Evolutionary conservation across 1,140 invertebrate genomes (phyloP).

Genomic region (Brachionus manjavacas): DNA sequence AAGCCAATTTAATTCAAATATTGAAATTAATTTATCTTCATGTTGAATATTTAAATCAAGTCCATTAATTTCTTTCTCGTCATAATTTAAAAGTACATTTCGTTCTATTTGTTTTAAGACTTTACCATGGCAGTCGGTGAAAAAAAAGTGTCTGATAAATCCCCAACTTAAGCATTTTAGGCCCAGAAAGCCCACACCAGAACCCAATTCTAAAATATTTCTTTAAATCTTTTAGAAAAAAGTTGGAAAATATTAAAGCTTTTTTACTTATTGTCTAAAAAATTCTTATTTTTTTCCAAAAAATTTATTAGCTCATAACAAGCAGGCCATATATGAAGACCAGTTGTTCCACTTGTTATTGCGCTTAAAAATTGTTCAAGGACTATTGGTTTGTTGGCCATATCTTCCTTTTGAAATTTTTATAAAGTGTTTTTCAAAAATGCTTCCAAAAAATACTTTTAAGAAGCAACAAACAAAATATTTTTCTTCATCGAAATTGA

Average conservation of each 20-base stretch:
- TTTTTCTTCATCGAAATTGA: not conserved
- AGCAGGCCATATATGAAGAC: constrained; percentile 18
- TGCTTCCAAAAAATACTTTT: not conserved
- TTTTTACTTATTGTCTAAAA: not conserved
- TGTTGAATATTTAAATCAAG: not conserved
- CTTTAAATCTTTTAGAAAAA: not conserved
- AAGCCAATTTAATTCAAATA: constrained; percentile 1
- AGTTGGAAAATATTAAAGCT: no score
- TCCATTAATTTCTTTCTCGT: not conserved
- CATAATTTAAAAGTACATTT: not conserved
- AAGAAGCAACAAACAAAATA: not conserved
- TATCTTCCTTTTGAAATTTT: not conserved
- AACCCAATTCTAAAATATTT: not conserved
- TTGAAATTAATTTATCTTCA: not conserved
- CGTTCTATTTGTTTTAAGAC: constrained; percentile 2
- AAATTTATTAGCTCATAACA: not conserved
- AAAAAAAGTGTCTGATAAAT: not conserved
- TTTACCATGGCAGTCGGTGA: not conserved
- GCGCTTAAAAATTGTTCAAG: not conserved
- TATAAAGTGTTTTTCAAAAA: not conserved
- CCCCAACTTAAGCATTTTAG: not conserved
- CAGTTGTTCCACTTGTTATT: not conserved
- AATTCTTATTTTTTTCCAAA: not conserved
- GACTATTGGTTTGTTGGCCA: not conserved
- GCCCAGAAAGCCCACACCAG: not conserved